phyloP scores from a whole-genome alignment of 2,888 invertebrate genomes.

The Eulithis prunata region DNA sequence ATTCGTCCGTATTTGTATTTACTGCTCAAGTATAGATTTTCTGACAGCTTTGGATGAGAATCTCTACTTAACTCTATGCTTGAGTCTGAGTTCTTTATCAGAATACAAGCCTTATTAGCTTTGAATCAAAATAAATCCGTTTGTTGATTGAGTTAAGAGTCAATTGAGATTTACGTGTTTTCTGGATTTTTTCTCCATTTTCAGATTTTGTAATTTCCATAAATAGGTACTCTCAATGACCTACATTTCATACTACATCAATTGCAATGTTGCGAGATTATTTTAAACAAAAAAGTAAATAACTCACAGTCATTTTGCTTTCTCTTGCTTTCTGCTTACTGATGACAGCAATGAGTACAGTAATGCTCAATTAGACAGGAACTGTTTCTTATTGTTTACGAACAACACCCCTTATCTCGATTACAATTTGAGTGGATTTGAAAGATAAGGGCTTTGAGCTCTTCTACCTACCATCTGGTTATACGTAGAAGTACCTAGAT shows the following conservation, averaged over 20 bases:
- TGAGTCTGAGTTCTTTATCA: too few relatives aligned
- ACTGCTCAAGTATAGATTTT: too few relatives aligned
- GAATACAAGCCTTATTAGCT: neutral
- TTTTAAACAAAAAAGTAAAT: constrained; percentile 18
- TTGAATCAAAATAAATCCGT: neutral
- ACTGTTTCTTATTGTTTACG: constrained; percentile 10
- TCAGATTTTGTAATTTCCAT: too few relatives aligned
- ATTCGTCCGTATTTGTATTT: neutral
- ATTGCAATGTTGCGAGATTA: constrained; percentile 9
- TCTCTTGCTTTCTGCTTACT: constrained; percentile 30
- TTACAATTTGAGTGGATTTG: neutral
- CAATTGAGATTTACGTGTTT: neutral
- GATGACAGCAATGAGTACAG: constrained; percentile 16
- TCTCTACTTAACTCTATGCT: too few relatives aligned
- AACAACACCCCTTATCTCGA: constrained; percentile 5
- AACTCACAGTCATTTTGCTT: constrained; percentile 20
- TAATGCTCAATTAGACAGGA: constrained; percentile 12
- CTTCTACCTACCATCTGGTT: neutral
- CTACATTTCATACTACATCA: constrained; percentile 2
- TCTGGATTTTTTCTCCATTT: neutral
- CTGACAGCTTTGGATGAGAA: too few relatives aligned
- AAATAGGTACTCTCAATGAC: too few relatives aligned
- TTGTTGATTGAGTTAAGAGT: neutral
- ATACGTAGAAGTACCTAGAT: too few relatives aligned
- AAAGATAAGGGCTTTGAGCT: neutral